phyloP scores from a whole-genome alignment of 2,113 vertebrate species.

The Aphyosemion australe region DNA sequence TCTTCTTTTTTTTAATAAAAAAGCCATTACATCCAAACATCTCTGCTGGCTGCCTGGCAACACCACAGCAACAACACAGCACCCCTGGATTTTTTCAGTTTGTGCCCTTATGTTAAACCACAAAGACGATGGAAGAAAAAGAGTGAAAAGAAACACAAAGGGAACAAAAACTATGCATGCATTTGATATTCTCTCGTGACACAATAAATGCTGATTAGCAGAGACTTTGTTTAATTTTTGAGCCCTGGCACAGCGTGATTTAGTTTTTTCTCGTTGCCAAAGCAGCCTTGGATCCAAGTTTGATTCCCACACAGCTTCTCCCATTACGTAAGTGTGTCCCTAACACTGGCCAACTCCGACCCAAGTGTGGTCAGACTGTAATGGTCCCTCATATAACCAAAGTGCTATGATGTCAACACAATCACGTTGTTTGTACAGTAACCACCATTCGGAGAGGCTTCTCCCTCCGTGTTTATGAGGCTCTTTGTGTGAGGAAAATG shows the following conservation, averaged over 20 bases:
- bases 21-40: background rate
- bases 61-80: constrained; percentile 1
- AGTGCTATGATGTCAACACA: constrained; percentile 76
- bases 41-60: constrained; percentile 1
- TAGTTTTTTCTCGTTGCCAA: constrained; percentile 42
- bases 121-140: background rate
- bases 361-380: constrained; percentile 60
- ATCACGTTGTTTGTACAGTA: constrained; percentile 74
- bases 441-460: constrained; percentile 62
- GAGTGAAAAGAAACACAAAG: background rate
- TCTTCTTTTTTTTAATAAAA: background rate
- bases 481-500: constrained; percentile 57
- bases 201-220: constrained; percentile 8
- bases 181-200: background rate
- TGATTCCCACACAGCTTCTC: constrained; percentile 59
- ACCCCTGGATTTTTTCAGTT: background rate
- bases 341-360: constrained; percentile 50
- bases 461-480: constrained; percentile 60
- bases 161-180: background rate
- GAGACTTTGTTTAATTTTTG: constrained; percentile 34
- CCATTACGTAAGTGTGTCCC: constrained; percentile 72
- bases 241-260: constrained; percentile 34
- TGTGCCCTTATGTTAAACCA: constrained; percentile 4
- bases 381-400: constrained; percentile 63
- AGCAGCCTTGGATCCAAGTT: constrained; percentile 42